Base-by-base conservation (phyloP, 2,888 invertebrate species). In the Agrotis ipsilon region DNA sequence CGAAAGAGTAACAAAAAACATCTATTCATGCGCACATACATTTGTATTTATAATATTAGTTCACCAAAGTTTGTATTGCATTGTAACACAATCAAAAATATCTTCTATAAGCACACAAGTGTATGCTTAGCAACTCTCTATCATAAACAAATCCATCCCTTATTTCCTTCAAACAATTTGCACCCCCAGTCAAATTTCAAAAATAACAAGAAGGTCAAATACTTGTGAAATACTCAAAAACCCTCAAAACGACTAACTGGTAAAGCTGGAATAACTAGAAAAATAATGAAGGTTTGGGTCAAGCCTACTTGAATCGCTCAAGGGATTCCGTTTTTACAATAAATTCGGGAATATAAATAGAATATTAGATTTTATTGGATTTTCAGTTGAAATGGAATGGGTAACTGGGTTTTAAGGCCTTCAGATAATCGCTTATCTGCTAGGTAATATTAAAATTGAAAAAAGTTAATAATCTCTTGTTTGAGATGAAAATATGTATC, bases 201-300 rank as follows among this genome's bases (percentile, higher is more conserved):
- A 60, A 78, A 62, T 72, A 58, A 78, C 27, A 65, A 70, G 71
- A 48, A 19, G 58, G 58, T 19, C 59, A 24, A 54, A 62, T 46
- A 67, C 62, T 79, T 71, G 57, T 52, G 45, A 59, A 65, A 72
- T 60, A 39, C 81, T 70, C 62, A 32, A 45, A 55, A 52, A 45
- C 67, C 61, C 78, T 67, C 32, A 45, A 55, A 81, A 66, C 64
- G 43, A 48, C 39, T 72, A 78, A 72, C 78, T 63, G 67, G 46
- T 59, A 52, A 66, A 78, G 78, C 78, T 68, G 46, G 21, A 72
- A 81, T 79, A 78, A 78, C 79, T 82, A 73, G 49, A 79, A 81
- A 70, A 82, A 82, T 79, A 78, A 79, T 82, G 58, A 81, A 81
- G 79, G 79, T 82, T 68, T 72, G 82, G 78, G 82, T 79, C 78